Conservation (phyloP, 2,888 invertebrate genomes). For the Cephus rjabovi region DNA sequence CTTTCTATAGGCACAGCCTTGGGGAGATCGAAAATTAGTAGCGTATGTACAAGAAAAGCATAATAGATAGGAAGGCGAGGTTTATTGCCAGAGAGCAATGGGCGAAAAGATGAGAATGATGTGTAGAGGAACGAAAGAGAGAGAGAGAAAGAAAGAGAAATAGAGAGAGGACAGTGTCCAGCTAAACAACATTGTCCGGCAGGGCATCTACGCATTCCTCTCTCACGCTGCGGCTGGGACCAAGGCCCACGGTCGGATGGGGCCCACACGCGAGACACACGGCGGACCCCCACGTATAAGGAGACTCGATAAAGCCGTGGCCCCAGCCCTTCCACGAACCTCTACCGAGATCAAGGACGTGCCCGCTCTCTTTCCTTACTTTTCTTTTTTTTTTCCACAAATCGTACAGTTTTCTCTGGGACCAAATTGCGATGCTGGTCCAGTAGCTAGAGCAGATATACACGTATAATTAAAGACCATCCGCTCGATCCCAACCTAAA, state of each 20-base stretch:
- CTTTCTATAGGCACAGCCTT: not conserved
- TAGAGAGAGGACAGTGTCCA: not conserved
- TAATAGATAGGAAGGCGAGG: not conserved
- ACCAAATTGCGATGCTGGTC: not conserved
- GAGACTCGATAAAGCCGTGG: not conserved
- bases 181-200: constrained; percentile 48
- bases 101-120: not conserved
- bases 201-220: constrained; percentile 64
- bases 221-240: constrained; percentile 59
- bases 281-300: constrained; percentile 24
- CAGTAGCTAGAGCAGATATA: not conserved
- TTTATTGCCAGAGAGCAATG: not conserved
- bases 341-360: not conserved
- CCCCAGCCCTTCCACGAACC: not conserved
- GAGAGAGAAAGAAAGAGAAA: not conserved
- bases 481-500: not conserved
- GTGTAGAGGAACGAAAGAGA: not conserved
- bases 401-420: not conserved
- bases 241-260: constrained; percentile 30
- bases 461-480: not conserved
- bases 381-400: not conserved
- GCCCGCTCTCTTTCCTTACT: not conserved
- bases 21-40: not conserved
- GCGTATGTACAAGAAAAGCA: not conserved
- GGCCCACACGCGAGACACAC: constrained; percentile 39